Evolutionary conservation across 2,113 vertebrate species (phyloP).

Genomic region (Grammomys dolichurus): DNA sequence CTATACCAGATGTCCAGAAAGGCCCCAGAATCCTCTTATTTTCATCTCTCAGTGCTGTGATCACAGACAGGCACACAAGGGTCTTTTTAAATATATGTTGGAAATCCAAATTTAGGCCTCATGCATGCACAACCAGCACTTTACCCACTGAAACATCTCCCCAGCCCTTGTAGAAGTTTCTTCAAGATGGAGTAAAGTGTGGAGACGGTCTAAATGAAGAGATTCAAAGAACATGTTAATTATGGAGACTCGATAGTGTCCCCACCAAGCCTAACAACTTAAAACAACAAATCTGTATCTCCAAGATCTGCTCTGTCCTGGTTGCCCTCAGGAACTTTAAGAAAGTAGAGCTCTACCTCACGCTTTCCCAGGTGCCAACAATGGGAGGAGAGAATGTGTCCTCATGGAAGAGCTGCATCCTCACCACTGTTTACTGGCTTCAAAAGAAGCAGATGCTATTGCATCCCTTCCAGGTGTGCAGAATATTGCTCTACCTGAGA

Average conservation of each 20-base stretch:
- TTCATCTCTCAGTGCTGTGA: neutral
- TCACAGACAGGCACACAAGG: neutral
- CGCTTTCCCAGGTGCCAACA: neutral
- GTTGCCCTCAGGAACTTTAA: too few species aligned
- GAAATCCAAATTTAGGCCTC: neutral
- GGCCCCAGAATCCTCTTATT: neutral
- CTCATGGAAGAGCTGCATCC: accelerated
- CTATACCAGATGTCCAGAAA: neutral
- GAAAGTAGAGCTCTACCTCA: neutral
- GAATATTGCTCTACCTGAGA: neutral
- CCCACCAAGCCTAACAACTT: neutral
- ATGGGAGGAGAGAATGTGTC: neutral
- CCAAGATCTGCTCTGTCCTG: neutral
- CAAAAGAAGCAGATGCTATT: neutral
- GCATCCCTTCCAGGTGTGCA: neutral
- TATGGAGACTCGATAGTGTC: neutral
- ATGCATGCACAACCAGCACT: neutral
- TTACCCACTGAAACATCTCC: neutral
- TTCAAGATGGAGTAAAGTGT: neutral
- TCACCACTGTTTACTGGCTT: neutral
- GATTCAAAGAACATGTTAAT: neutral
- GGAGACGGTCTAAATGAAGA: neutral
- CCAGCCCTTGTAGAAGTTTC: neutral
- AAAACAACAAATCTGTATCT: neutral
- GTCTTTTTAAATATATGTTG: neutral